phyloP scores from a whole-genome alignment of 1,140 invertebrate species.

The Babylonia areolata region DNA sequence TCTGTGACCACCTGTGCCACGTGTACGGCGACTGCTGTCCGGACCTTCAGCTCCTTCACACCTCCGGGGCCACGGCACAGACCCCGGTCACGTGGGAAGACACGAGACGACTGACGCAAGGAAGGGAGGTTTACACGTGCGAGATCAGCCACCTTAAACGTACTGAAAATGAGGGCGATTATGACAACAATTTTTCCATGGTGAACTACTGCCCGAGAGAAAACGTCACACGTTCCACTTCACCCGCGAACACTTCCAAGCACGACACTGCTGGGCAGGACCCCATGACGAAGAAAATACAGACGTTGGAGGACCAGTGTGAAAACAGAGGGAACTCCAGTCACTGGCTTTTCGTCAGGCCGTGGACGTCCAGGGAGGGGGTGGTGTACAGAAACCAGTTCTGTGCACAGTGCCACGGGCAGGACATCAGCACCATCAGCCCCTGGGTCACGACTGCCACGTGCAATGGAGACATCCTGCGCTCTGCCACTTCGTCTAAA shows the following conservation, averaged over 20 bases:
- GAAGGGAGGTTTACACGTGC: background rate
- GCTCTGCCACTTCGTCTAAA: background rate
- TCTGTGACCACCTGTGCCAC: constrained; percentile 21
- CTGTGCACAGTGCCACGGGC: constrained; percentile 9
- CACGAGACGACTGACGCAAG: background rate
- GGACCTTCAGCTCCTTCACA: background rate
- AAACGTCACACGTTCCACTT: background rate
- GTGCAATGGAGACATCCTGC: constrained; percentile 2
- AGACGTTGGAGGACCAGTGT: background rate
- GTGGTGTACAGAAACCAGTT: constrained; percentile 24
- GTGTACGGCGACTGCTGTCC: constrained; percentile 20
- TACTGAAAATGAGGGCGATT: background rate
- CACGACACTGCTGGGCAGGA: background rate
- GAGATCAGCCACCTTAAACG: background rate
- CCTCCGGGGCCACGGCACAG: too few species aligned
- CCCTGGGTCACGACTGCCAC: background rate
- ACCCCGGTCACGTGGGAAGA: background rate
- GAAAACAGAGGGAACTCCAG: background rate
- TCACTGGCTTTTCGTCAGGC: background rate
- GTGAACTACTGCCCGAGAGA: background rate
- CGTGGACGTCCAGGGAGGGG: background rate
- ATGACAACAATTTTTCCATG: background rate
- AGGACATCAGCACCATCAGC: background rate
- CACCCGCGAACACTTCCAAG: background rate
- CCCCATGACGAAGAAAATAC: background rate